Percentiles rank a stretch among this genome's conserved stretches.
Evolutionary conservation across 2,888 invertebrate species (phyloP).

Genomic region (Villa cingulata): DNA sequence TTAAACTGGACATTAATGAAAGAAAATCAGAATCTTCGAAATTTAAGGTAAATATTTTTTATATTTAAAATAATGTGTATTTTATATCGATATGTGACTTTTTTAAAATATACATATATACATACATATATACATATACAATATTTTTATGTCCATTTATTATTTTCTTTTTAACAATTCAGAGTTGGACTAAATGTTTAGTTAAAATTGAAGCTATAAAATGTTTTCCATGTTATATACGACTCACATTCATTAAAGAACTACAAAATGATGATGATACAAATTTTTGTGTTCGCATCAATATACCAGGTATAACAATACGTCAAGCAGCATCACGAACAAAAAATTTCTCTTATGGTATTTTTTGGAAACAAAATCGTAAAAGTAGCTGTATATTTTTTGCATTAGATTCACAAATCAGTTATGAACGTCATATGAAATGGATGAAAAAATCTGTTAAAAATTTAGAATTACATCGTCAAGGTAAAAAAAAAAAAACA

Average conservation of each 20-base stretch:
- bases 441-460: slow-evolving; percentile 36
- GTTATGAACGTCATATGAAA: slow-evolving; percentile 33
- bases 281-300: slow-evolving; percentile 27
- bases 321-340: slow-evolving; percentile 33
- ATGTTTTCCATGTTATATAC: slow-evolving; percentile 34
- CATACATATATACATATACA: not conserved
- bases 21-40: slow-evolving; percentile 29
- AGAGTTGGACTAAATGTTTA: slow-evolving; percentile 30
- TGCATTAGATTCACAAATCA: slow-evolving; percentile 29
- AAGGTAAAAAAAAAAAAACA: slow-evolving; percentile 15
- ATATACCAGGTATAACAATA: slow-evolving; percentile 32
- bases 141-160: too few species aligned
- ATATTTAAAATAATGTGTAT: not conserved
- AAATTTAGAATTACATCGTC: slow-evolving; percentile 32
- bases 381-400: slow-evolving; percentile 33
- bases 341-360: slow-evolving; percentile 31
- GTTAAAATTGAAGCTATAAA: slow-evolving; percentile 37
- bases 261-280: slow-evolving; percentile 12
- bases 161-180: not conserved
- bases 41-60: slow-evolving; percentile 20
- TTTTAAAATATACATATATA: not conserved
- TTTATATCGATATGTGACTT: not conserved
- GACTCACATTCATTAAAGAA: slow-evolving; percentile 26
- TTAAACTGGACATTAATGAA: slow-evolving; percentile 33
- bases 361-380: slow-evolving; percentile 36